Evolutionary conservation across 2,113 vertebrate genomes (phyloP).

Genomic region (Cichladusa arquata): DNA sequence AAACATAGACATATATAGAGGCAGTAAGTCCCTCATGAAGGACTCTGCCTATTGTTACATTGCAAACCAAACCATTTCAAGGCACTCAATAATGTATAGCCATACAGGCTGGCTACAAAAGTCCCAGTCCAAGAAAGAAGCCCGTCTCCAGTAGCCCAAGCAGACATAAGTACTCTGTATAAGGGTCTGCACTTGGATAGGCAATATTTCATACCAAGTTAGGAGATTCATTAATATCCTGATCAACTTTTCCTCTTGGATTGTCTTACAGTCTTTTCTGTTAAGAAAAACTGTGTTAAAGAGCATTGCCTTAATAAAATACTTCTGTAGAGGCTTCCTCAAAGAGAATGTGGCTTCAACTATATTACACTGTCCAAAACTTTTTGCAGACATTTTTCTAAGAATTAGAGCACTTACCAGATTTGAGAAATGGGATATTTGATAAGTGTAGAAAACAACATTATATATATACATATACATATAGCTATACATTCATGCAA

Average conservation of each 20-base stretch:
- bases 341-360: neutral
- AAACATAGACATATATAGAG: neutral
- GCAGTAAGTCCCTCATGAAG: neutral
- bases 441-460: neutral
- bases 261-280: neutral
- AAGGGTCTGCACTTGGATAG: neutral
- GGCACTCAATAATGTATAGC: neutral
- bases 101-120: neutral
- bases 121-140: neutral
- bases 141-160: neutral
- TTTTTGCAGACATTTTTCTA: neutral
- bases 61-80: neutral
- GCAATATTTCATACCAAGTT: neutral
- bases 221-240: neutral
- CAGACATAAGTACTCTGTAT: neutral
- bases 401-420: neutral
- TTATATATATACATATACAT: too few relatives aligned
- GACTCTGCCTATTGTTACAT: neutral
- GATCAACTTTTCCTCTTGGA: neutral
- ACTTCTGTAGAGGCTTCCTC: neutral
- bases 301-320: neutral
- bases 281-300: neutral
- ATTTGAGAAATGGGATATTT: neutral
- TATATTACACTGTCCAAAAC: neutral
- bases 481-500: neutral